phyloP scores from a whole-genome alignment of 1,140 invertebrate species.

The Polypedilum vanderplanki region DNA sequence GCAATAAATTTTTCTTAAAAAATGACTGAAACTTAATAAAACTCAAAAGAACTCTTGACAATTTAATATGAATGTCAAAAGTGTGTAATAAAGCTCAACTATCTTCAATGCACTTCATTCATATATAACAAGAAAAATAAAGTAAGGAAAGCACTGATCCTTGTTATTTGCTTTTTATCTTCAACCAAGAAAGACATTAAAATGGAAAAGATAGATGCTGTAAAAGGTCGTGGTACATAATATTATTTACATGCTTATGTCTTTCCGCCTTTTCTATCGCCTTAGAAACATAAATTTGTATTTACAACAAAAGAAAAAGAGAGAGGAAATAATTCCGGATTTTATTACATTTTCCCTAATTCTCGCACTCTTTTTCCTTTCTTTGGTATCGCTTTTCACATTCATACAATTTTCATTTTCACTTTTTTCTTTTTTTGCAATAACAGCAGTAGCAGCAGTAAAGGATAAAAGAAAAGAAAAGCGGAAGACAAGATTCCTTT shows the following conservation, averaged over 20 bases:
- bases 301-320: not conserved
- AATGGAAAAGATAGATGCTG: not conserved
- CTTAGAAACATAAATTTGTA: conserved; percentile 27
- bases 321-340: not conserved
- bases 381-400: conserved; percentile 10
- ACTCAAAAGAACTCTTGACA: not conserved
- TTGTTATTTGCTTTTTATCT: not conserved
- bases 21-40: no score
- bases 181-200: not conserved
- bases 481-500: conserved; percentile 9
- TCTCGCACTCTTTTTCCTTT: not conserved
- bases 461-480: not conserved
- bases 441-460: not conserved
- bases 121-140: not conserved
- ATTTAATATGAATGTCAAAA: conserved; percentile 10
- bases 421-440: not conserved
- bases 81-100: conserved; percentile 3
- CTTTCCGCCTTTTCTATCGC: conserved; percentile 3
- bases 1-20: no score
- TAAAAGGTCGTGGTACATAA: not conserved
- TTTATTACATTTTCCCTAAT: conserved; percentile 26
- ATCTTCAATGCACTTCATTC: not conserved
- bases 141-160: not conserved
- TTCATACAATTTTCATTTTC: not conserved
- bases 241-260: conserved; percentile 11